Evolutionary conservation across 2,797 vertebrate genomes (phyloP), one percentile per base, ranked within the genome.

Genomic region (Alfaro cultratus): DNA sequence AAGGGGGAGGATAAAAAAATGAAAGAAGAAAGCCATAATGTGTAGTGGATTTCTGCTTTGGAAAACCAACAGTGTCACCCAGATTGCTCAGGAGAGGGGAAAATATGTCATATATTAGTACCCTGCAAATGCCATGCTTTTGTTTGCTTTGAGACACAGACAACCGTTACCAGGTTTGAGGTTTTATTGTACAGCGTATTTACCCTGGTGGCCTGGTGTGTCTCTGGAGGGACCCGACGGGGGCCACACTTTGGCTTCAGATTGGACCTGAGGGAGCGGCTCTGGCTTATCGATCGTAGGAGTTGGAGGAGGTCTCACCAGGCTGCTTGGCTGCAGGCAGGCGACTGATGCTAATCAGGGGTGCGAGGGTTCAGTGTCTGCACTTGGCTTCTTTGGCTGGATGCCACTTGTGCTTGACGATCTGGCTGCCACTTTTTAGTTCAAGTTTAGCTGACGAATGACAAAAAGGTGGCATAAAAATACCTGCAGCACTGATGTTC

Each of bases 241-340:
- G 67, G 80, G 74, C 85, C 82, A 81, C 82, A 84, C 80, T 87
- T 49, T 76, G 76, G 86, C 76, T 77, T 64, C 74, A 7, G 80
- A 86, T 74, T 60, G 84, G 75, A 82, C 85, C 88, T 31, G 6
- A n/a, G 81, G 84, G 85, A 91, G 76, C 57, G 53, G 84, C 83
- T 71, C 80, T 31, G 81, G 77, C 76, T 74, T 29, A 55, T 51
- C 91, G 93, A 94, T 88, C 90, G 92, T 67, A 90, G 90, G 78
- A 84, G 74, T 82, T 86, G 85, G 81, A 88, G 83, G 87, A 92
- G 92, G 94, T 94, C 93, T 89, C 86, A 94, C 82, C 93, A 94
- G 91, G 93, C 92, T 93, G 94, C 85, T 82, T 93, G 93, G 85
- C 84, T 89, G 90, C 41, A 83, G 86, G 87, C 86, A 83, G 80